These are phyloP conservation scores for Pocillopora grandis DNA, from an alignment of 92 coral and sea anemone genomes.

Conservation along the genomic window DNA sequence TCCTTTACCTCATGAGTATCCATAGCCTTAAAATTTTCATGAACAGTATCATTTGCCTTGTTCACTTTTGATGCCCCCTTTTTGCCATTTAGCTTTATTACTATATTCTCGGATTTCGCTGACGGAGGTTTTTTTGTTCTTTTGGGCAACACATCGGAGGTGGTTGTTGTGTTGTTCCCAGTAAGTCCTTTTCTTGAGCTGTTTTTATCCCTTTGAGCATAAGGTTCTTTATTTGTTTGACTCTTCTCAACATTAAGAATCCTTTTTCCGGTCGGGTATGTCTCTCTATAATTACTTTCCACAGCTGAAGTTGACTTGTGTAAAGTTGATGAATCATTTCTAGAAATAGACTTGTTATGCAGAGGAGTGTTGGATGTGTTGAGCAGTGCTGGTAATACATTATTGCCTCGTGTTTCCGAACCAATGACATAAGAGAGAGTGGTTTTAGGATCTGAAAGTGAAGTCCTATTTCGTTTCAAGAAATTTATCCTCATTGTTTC, in stretches of 20 bases:
- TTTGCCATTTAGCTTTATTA: slow-evolving; percentile 1
- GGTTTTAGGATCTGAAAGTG: background rate
- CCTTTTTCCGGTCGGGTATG: background rate
- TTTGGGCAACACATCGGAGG: too few relatives aligned
- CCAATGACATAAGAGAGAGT: background rate
- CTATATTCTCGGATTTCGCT: slow-evolving; percentile 10
- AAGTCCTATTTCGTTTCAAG: background rate
- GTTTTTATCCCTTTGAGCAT: background rate
- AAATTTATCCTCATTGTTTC: slow-evolving; percentile 26
- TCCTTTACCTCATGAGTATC: background rate
- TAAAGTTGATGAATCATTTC: background rate
- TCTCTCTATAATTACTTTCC: too few relatives aligned
- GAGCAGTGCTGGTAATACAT: background rate
- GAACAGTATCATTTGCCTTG: background rate
- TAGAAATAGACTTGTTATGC: background rate
- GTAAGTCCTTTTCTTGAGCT: background rate
- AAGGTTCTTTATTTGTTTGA: background rate
- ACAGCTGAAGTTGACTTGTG: background rate
- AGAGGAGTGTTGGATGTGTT: background rate
- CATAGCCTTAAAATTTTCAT: background rate
- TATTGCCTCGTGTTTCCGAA: background rate
- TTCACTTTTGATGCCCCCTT: background rate
- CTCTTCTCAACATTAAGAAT: background rate
- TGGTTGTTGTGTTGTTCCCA: too few relatives aligned
- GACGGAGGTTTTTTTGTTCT: background rate